Conservation (phyloP, 2,888 invertebrate genomes). For the Podabrus alpinus region DNA sequence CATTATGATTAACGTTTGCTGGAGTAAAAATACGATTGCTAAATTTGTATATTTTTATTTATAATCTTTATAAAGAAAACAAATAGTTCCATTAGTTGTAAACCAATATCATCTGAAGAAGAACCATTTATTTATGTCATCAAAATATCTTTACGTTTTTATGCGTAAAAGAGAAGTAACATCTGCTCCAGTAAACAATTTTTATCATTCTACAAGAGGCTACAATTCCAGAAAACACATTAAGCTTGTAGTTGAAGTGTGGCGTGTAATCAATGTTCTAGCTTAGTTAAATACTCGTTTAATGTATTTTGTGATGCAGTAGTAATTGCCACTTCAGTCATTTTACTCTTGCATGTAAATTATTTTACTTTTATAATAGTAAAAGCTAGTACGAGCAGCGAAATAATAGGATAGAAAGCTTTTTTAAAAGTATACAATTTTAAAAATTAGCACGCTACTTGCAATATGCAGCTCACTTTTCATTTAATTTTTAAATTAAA, state of each 20-base stretch:
- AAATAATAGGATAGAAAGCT: background rate
- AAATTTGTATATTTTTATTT: background rate
- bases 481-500: background rate
- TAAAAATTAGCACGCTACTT: background rate
- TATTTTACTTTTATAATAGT: background rate
- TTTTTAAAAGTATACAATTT: background rate
- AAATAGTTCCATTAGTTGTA: background rate
- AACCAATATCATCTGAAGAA: background rate
- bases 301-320: background rate
- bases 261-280: slow-evolving; percentile 11
- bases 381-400: background rate
- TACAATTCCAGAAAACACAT: slow-evolving; percentile 12
- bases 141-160: slow-evolving; percentile 2
- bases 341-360: background rate
- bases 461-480: background rate
- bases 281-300: slow-evolving; percentile 4
- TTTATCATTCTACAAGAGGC: slow-evolving; percentile 4
- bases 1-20: background rate
- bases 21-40: background rate
- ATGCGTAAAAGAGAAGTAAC: slow-evolving; percentile 7
- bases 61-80: background rate
- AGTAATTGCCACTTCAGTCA: background rate
- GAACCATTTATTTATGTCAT: slow-evolving; percentile 7
- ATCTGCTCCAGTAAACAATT: slow-evolving; percentile 1
- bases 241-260: slow-evolving; percentile 1